A percentile compares a stretch with the other conserved stretches of the same genome.
phyloP scores from a whole-genome alignment of 2,113 vertebrate species.

The Proteles cristata region DNA sequence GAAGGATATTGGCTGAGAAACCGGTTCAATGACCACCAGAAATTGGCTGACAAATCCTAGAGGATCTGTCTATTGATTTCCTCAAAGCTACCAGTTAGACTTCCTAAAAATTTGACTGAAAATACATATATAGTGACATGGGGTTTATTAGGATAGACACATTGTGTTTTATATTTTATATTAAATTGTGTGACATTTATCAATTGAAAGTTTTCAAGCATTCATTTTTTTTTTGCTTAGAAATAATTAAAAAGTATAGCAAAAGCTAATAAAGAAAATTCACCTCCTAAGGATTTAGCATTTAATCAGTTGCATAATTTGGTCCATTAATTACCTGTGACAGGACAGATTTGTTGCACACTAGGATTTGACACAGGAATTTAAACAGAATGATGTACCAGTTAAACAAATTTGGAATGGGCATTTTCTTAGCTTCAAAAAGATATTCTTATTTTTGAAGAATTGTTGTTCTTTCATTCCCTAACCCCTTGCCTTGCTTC shows the following conservation, averaged over 20 bases:
- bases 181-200: neutral
- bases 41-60: neutral
- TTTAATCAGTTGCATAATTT: neutral
- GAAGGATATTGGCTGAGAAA: neutral
- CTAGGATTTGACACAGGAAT: neutral
- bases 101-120: neutral
- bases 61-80: neutral
- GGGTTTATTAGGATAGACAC: neutral
- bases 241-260: neutral
- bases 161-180: neutral
- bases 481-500: neutral
- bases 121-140: neutral
- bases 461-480: neutral
- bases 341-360: neutral
- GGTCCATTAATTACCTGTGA: neutral
- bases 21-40: neutral
- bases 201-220: neutral
- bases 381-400: neutral
- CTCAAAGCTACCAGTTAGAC: neutral
- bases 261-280: constrained; percentile 9
- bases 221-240: neutral
- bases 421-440: neutral
- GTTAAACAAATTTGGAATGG: neutral
- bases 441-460: neutral
- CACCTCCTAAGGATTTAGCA: neutral